Conservation (phyloP, 2,888 invertebrate genomes). For the Epsilonema sp. region DNA sequence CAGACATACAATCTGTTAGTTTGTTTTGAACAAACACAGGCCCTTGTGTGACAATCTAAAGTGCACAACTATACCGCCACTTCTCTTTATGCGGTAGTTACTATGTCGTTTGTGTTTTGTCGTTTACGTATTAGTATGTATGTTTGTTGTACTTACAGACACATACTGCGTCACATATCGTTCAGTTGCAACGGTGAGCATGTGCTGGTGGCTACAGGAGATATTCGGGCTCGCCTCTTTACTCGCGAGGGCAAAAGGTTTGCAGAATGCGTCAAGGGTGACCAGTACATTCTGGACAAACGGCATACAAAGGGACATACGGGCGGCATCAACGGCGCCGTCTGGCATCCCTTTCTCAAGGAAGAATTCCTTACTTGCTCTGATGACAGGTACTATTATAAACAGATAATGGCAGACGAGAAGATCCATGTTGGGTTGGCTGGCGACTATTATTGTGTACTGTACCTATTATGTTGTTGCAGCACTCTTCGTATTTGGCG, state of each 20-base stretch:
- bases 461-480: slow-evolving; percentile 10
- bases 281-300: slow-evolving; percentile 86
- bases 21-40: no score
- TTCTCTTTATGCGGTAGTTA: no score
- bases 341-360: slow-evolving; percentile 74
- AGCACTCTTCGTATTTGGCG: slow-evolving; percentile 74
- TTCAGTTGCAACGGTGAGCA: slow-evolving; percentile 86
- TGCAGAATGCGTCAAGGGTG: slow-evolving; percentile 77
- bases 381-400: slow-evolving; percentile 59
- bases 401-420: neutral
- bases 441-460: neutral
- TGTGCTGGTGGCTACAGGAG: slow-evolving; percentile 72
- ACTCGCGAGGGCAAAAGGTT: slow-evolving; percentile 73
- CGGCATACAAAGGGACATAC: slow-evolving; percentile 80
- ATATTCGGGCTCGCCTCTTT: slow-evolving; percentile 35
- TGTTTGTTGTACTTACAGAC: no score
- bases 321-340: slow-evolving; percentile 64
- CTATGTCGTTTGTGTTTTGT: no score
- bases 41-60: no score
- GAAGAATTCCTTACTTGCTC: slow-evolving; percentile 87
- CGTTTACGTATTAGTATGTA: slow-evolving; percentile 3
- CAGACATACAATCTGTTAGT: no score
- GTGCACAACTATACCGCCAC: no score
- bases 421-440: slow-evolving; percentile 2
- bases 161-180: slow-evolving; percentile 68